These are phyloP conservation scores for Drosophila navojoa DNA, from an alignment of 1,140 invertebrate genomes.

Conservation along the genomic window DNA sequence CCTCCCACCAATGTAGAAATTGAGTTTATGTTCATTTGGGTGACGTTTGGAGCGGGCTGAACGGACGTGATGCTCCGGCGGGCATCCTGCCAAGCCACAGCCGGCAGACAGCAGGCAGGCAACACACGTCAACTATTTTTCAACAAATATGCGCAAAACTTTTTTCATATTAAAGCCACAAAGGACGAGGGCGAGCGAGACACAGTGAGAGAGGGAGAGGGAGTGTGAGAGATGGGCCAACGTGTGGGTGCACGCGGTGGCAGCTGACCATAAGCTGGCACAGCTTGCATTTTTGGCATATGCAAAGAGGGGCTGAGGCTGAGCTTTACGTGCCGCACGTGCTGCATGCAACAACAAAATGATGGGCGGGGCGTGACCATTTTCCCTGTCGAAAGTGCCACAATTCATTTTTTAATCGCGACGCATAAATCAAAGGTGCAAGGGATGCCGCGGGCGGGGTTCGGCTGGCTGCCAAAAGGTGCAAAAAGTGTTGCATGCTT, in stretches of 20 bases:
- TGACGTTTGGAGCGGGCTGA: background rate
- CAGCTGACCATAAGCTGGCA: constrained; percentile 50
- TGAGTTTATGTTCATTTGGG: constrained; percentile 40
- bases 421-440: constrained; percentile 77
- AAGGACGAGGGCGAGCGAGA: background rate
- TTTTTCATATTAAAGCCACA: constrained; percentile 57
- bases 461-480: background rate
- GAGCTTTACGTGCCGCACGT: constrained; percentile 53
- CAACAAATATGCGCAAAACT: constrained; percentile 53
- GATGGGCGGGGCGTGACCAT: constrained; percentile 52
- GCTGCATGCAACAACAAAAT: constrained; percentile 38
- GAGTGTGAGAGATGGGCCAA: background rate
- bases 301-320: constrained; percentile 41
- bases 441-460: background rate
- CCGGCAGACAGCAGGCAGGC: constrained; percentile 5
- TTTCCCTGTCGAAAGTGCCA: constrained; percentile 75
- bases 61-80: background rate
- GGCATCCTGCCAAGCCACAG: constrained; percentile 42
- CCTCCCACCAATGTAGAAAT: constrained; percentile 49
- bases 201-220: background rate
- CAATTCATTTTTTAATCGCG: constrained; percentile 82
- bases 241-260: background rate
- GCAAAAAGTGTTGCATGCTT: constrained; percentile 52
- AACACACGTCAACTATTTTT: constrained; percentile 53
- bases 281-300: constrained; percentile 50